Conservation (phyloP, 2,888 invertebrate genomes). For the Drosophila paranaensis region DNA sequence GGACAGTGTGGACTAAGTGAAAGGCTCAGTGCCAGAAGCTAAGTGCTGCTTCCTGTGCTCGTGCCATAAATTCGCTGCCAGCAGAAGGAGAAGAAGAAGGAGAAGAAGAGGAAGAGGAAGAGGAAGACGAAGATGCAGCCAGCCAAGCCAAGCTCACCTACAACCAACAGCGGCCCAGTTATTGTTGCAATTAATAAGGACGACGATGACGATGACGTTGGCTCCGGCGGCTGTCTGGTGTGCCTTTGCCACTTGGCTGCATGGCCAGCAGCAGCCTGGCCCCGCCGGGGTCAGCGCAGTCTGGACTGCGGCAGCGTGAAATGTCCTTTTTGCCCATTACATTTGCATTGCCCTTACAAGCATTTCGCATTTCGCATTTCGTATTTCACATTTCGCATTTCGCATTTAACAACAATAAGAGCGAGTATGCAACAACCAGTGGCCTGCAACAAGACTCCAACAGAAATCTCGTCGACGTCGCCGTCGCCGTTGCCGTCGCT, state of each 20-base stretch:
- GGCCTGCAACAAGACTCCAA: constrained; percentile 34
- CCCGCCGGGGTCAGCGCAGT: constrained; percentile 30
- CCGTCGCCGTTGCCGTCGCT: constrained; percentile 60
- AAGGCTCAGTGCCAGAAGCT: constrained; percentile 69
- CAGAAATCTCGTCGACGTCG: constrained; percentile 64
- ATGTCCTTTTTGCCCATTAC: constrained; percentile 73
- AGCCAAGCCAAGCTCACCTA: constrained; percentile 21
- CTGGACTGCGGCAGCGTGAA: constrained; percentile 58
- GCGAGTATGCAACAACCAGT: constrained; percentile 2
- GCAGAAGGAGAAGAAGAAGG: constrained; percentile 7
- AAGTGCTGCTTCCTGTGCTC: constrained; percentile 74
- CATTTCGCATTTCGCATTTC: constrained; percentile 68
- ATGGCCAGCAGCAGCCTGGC: constrained; percentile 43
- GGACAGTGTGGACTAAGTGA: constrained; percentile 42
- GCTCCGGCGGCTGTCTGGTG: constrained; percentile 34
- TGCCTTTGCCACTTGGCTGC: constrained; percentile 63
- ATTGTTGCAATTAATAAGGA: constrained; percentile 78
- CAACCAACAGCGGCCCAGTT: constrained; percentile 49
- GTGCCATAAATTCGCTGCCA: constrained; percentile 66
- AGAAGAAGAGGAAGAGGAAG: not conserved
- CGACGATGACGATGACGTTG: constrained; percentile 31
- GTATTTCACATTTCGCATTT: constrained; percentile 61
- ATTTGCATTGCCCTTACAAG: constrained; percentile 79
- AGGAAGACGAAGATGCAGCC: constrained; percentile 47
- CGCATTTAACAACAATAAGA: constrained; percentile 49